A percentile compares a stretch with the other conserved stretches of the same genome.
Evolutionary conservation across 2,888 invertebrate genomes (phyloP).

Genomic region (Drosophila paramelanica): DNA sequence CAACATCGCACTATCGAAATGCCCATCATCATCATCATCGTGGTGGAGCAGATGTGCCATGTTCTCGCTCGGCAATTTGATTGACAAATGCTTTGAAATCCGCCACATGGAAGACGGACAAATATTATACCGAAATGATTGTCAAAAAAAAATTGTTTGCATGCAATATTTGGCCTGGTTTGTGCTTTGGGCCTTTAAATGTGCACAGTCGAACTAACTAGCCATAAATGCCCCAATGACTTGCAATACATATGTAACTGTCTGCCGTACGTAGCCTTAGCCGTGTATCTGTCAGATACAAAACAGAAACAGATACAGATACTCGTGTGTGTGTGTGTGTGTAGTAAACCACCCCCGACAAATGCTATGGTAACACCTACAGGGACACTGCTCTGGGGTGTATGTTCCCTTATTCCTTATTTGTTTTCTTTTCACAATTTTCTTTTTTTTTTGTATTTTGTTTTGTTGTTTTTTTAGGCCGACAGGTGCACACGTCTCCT

Average conservation of each 20-base stretch:
- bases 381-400: conserved; percentile 9
- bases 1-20: conserved; percentile 12
- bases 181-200: conserved; percentile 3
- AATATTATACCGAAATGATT: conserved; percentile 56
- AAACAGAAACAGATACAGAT: conserved; percentile 13
- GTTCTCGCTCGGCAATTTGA: conserved; percentile 38
- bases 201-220: conserved; percentile 36
- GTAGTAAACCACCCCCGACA: conserved; percentile 39
- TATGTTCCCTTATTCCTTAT: conserved; percentile 25
- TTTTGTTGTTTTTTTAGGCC: conserved; percentile 23
- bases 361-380: conserved; percentile 52
- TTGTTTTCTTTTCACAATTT: conserved; percentile 2
- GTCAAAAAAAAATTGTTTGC: conserved; percentile 57
- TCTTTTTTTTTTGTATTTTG: conserved; percentile 9
- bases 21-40: not conserved
- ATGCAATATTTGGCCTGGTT: conserved; percentile 50
- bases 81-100: conserved; percentile 61
- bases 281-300: conserved; percentile 50
- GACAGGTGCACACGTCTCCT: conserved; percentile 66
- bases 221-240: conserved; percentile 62
- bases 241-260: conserved; percentile 58
- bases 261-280: conserved; percentile 17
- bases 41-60: conserved; percentile 26
- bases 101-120: conserved; percentile 41
- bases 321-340: conserved; percentile 2